Percentiles rank a stretch among this genome's conserved stretches.
These are phyloP conservation scores for Brenthis daphne DNA, from an alignment of 2,888 invertebrate species.

Conservation along the genomic window DNA sequence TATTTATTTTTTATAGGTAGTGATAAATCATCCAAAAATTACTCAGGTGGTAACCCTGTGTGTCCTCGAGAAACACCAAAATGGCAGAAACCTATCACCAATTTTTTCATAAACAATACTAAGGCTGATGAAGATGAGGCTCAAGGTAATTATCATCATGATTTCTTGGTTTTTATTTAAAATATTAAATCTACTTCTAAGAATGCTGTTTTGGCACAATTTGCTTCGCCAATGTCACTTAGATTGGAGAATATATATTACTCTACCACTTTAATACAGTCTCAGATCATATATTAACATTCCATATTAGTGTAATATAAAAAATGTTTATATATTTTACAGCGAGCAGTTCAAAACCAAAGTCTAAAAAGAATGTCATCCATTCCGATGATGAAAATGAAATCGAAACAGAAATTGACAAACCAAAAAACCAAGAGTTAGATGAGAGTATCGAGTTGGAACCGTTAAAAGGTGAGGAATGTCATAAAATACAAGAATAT, in stretches of 20 bases:
- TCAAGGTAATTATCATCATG: conserved; percentile 11
- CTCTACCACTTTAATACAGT: not conserved
- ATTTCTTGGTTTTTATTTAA: no score
- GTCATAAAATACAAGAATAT: conserved; percentile 72
- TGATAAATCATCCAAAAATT: conserved; percentile 45
- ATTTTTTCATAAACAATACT: conserved; percentile 65
- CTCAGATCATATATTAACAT: no score
- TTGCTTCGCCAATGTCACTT: no score
- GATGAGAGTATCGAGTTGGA: conserved; percentile 62
- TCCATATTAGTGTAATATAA: no score
- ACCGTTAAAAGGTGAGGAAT: conserved; percentile 60
- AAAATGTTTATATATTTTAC: conserved; percentile 26
- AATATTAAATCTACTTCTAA: no score
- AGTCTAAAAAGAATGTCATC: conserved; percentile 55
- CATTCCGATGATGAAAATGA: conserved; percentile 57
- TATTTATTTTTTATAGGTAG: conserved; percentile 44
- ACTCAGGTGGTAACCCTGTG: conserved; percentile 75
- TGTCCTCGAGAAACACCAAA: conserved; percentile 80
- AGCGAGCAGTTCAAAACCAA: conserved; percentile 50
- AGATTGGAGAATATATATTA: not conserved
- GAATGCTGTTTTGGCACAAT: no score
- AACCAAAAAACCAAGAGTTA: conserved; percentile 57
- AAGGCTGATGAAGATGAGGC: conserved; percentile 41
- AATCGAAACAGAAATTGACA: conserved; percentile 46
- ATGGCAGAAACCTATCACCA: conserved; percentile 82